Conservation (phyloP, 2,113 vertebrate species). For the Semnornis frantzii region DNA sequence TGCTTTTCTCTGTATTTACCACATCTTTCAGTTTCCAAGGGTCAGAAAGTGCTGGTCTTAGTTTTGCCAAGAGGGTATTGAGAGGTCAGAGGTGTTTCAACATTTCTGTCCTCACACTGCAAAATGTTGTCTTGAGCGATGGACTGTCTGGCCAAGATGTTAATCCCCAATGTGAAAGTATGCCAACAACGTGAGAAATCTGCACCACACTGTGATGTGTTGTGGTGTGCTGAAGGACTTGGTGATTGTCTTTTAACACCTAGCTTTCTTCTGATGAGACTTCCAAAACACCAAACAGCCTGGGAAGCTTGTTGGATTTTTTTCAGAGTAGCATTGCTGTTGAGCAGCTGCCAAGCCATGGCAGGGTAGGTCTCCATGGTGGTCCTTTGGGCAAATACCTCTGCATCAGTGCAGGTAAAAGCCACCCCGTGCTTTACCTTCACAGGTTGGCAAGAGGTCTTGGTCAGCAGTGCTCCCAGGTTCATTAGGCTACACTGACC, state of each 20-base stretch:
- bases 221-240: neutral
- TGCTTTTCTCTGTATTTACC: neutral
- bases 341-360: neutral
- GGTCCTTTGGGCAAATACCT: neutral
- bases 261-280: neutral
- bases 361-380: fast-evolving
- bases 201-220: fast-evolving
- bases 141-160: neutral
- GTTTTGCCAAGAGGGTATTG: neutral
- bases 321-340: neutral
- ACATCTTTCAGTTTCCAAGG: neutral
- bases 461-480: neutral
- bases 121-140: neutral
- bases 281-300: neutral
- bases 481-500: neutral
- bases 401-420: fast-evolving
- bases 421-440: neutral
- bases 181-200: neutral
- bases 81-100: neutral
- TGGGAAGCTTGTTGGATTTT: neutral
- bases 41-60: neutral
- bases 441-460: neutral
- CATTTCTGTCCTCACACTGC: neutral
- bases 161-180: neutral
- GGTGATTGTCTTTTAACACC: neutral